These are phyloP conservation scores for Lates calcarifer DNA, from an alignment of 2,113 vertebrate species.

Conservation along the genomic window DNA sequence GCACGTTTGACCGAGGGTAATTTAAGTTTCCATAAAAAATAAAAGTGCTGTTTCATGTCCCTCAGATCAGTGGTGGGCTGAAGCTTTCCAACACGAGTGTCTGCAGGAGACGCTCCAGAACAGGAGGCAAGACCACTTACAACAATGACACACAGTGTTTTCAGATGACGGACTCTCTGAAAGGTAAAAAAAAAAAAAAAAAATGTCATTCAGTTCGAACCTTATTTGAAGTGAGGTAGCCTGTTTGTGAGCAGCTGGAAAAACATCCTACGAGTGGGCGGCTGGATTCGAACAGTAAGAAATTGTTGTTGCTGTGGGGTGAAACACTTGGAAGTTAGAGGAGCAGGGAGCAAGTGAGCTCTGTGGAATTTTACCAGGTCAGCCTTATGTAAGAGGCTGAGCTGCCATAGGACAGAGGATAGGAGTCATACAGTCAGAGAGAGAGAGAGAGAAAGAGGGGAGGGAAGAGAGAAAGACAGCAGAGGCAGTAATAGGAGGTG, in stretches of 20 bases:
- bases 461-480: constrained; percentile 6
- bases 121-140: constrained; percentile 2
- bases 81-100: background rate
- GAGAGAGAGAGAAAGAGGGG: constrained; percentile 20
- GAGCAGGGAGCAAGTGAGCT: constrained; percentile 38
- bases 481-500: constrained; percentile 1
- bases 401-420: constrained; percentile 45
- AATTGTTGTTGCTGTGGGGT: constrained; percentile 78
- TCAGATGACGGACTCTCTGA: constrained; percentile 31
- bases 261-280: constrained; percentile 78
- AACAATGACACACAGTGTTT: constrained; percentile 57
- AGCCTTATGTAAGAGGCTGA: constrained; percentile 74
- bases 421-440: constrained; percentile 40
- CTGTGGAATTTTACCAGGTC: constrained; percentile 80
- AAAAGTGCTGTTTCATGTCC: constrained; percentile 29
- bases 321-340: constrained; percentile 60
- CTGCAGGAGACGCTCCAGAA: constrained; percentile 31
- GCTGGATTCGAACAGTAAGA: constrained; percentile 73
- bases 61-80: constrained; percentile 19
- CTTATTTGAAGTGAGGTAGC: constrained; percentile 69
- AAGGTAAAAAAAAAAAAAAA: no score
- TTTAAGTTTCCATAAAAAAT: background rate
- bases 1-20: background rate
- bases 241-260: constrained; percentile 77
- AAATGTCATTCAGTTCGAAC: constrained; percentile 9